Percentiles rank a stretch among this genome's conserved stretches.
Conservation (phyloP, 2,113 vertebrate species). For the Chamaea fasciata region DNA sequence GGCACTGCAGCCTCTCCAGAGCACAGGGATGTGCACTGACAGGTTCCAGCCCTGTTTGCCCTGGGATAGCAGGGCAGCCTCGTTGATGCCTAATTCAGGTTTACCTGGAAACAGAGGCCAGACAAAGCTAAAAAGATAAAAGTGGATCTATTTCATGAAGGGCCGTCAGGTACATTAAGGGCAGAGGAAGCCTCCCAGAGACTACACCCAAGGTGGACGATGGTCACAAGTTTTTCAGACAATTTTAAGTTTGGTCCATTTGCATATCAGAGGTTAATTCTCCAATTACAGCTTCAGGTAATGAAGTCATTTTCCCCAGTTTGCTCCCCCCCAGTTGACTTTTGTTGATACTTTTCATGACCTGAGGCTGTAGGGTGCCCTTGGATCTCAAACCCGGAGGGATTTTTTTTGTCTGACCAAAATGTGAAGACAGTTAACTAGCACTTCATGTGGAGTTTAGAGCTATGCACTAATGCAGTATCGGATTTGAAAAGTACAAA, state of each 20-base stretch:
- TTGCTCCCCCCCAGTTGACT: background rate
- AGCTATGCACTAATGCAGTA: background rate
- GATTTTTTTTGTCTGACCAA: background rate
- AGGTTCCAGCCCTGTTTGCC: background rate
- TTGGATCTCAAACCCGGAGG: background rate
- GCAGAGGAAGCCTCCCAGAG: background rate
- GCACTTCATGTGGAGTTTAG: background rate
- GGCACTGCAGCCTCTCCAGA: background rate
- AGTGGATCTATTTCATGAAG: background rate
- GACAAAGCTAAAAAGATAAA: background rate
- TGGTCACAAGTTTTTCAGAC: background rate
- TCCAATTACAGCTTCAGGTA: background rate
- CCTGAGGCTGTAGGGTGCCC: background rate
- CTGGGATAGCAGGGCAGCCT: fast-evolving
- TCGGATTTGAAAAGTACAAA: background rate
- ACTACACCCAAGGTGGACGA: background rate
- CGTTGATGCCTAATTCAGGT: fast-evolving
- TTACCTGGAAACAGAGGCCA: background rate
- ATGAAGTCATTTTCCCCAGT: background rate
- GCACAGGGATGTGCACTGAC: background rate
- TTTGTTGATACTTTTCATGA: background rate
- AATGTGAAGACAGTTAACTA: no score
- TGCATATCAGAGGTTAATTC: background rate
- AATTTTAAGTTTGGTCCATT: background rate
- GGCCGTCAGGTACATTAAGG: background rate